Evolutionary conservation across 2,113 vertebrate genomes (phyloP), one percentile per base, ranked within the genome.

Genomic region (Sinocyclocheilus anshuiensis): DNA sequence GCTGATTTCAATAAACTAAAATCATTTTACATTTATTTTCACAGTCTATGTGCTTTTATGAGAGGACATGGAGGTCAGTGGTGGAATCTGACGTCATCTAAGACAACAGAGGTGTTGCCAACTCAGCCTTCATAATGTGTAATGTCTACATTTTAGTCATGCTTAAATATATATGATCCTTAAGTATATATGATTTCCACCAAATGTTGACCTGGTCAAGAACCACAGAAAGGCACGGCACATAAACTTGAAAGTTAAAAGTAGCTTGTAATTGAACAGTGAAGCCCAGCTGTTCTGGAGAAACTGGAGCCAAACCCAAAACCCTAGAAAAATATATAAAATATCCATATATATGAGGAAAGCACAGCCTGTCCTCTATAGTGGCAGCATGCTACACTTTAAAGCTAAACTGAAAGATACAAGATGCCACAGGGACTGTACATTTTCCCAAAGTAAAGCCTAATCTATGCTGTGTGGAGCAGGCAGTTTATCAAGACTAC

Each of bases 201-300:
- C 55, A 63, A 80, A 80, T 59, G 53, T 61, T 80, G 77, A 80
- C 77, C 55, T 61, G 57, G 77, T 80, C 53, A 80, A 42, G 77
- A 80, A 80, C 77, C 77, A 42, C 77, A 63, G 77, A 42, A 61
- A 80, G 20, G 57, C 77, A 80, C 12, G 77, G 77, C 29, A 63
- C 29, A 80, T 80, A 80, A 24, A 80, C 77, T 39, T 80, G 29
- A 80, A 42, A 63, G 57, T 63, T 63, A 80, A 80, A 80, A 80
- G 55, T 63, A 80, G 57, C 77, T 39, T 61, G 36, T 80, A 80
- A 80, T 80, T 80, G 55, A 80, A 42, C 77, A 63, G 55, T 80
- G 57, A 61, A 61, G 77, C 33, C 12, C 77, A 80, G 77, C 77
- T 80, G 77, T 42, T 80, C 77, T 39, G 77, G 10, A 80, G 77